Evolutionary conservation across 2,797 vertebrate genomes (phyloP).

Genomic region (Neomorphus geoffroyi): DNA sequence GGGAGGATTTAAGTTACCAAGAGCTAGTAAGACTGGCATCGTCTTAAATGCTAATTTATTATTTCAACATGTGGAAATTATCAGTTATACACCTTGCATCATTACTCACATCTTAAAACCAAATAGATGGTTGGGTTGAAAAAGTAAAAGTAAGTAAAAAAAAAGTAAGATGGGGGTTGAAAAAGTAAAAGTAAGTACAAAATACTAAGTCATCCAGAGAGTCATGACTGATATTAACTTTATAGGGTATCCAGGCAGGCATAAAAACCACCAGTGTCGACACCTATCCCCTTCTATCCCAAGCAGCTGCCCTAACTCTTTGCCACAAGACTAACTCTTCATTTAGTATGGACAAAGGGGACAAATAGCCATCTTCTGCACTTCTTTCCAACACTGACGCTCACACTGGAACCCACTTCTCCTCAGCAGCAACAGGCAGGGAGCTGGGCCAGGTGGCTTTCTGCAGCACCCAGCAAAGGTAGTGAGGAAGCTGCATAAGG

Average conservation of each 20-base stretch:
- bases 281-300: background rate
- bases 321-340: background rate
- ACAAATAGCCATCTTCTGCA: background rate
- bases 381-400: background rate
- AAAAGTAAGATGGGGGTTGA: rapidly evolving
- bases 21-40: background rate
- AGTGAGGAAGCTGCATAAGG: background rate
- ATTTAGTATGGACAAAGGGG: background rate
- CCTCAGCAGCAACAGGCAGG: background rate
- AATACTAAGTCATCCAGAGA: background rate
- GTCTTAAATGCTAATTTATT: constrained; percentile 9
- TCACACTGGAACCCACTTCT: background rate
- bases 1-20: background rate
- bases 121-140: background rate
- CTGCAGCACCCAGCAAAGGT: background rate
- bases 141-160: background rate
- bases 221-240: background rate
- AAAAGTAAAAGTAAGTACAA: background rate
- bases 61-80: background rate
- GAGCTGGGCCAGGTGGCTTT: background rate
- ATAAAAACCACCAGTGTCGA: background rate
- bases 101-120: background rate
- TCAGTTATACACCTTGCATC: background rate
- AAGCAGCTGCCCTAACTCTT: background rate
- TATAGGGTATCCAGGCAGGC: background rate